These are phyloP conservation scores for Ophthalmolycus amberensis DNA, from an alignment of 2,113 vertebrate genomes.

Conservation along the genomic window DNA sequence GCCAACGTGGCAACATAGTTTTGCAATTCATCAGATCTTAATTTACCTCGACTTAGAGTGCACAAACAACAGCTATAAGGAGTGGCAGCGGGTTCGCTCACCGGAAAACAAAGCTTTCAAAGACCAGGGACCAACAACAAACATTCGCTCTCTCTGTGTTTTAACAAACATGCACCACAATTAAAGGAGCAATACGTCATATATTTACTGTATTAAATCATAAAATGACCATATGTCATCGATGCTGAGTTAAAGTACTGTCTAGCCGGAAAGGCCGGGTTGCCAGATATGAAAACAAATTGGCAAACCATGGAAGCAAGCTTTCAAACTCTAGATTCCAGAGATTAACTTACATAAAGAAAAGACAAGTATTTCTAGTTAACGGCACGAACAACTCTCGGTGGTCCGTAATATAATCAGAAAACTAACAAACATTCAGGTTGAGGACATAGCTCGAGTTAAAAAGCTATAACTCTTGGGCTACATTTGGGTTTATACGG, in stretches of 20 bases:
- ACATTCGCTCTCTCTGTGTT: neutral
- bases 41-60: neutral
- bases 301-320: no score
- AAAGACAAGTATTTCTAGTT: no score
- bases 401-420: constrained; percentile 3
- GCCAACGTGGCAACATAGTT: constrained; percentile 27
- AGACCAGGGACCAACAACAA: neutral
- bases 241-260: no score
- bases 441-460: neutral
- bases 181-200: neutral
- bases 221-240: no score
- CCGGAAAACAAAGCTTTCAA: neutral
- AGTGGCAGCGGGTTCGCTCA: neutral
- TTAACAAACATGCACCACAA: neutral
- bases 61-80: neutral
- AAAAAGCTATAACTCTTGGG: neutral
- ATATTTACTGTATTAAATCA: neutral
- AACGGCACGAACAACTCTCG: no score
- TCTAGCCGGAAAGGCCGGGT: no score
- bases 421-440: neutral
- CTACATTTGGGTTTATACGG: neutral
- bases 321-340: no score
- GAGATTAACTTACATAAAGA: no score
- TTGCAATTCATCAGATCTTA: constrained; percentile 19
- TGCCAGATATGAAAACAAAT: no score